Percentiles rank a stretch among this genome's conserved stretches.
Conservation (phyloP, 2,888 invertebrate species). For the Bugula neritina region DNA sequence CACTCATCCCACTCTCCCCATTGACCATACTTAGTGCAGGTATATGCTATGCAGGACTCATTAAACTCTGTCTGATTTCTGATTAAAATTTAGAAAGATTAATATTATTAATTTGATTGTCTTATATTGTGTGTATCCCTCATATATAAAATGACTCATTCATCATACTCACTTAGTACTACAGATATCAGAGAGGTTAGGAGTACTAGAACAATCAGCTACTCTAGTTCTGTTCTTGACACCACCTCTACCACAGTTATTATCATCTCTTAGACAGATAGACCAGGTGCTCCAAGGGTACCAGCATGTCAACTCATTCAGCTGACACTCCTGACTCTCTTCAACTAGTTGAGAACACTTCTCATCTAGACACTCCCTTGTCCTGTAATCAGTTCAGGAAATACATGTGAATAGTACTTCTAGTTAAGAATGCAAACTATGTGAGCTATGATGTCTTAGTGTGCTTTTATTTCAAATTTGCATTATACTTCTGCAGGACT, state of each 20-base stretch:
- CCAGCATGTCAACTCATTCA: neutral
- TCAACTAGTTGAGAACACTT: neutral
- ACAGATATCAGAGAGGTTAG: neutral
- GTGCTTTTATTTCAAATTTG: too few species aligned
- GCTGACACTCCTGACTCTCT: neutral
- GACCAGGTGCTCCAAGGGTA: neutral
- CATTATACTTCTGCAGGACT: too few species aligned
- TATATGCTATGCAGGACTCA: neutral
- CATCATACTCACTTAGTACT: neutral
- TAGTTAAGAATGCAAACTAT: too few species aligned
- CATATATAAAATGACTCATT: too few species aligned
- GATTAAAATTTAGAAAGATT: too few species aligned
- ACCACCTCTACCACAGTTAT: constrained; percentile 8
- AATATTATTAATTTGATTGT: too few species aligned
- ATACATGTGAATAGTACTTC: too few species aligned
- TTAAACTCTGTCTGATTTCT: constrained; percentile 6
- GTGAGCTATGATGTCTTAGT: too few species aligned
- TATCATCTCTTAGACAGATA: constrained; percentile 2
- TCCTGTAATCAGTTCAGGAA: neutral
- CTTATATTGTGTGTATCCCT: too few species aligned
- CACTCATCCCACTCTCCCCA: constrained; percentile 25
- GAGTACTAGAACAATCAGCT: constrained; percentile 6
- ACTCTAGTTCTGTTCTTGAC: neutral
- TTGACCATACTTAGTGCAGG: constrained; percentile 14
- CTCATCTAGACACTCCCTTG: constrained; percentile 5